These are phyloP conservation scores for Pangasius sanitwongsei DNA, from an alignment of 2,797 vertebrate species.

Conservation along the genomic window DNA sequence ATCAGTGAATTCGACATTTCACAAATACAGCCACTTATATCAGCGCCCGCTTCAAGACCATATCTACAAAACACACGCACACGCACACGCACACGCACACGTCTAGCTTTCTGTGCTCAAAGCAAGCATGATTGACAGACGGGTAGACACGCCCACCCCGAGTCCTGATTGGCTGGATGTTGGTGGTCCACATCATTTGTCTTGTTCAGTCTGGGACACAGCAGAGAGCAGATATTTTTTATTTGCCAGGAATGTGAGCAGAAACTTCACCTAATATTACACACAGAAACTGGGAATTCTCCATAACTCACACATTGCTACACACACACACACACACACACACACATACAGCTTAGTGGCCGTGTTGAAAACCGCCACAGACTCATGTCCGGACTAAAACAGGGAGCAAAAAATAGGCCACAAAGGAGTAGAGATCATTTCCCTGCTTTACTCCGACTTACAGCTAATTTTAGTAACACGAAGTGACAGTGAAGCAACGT, in stretches of 20 bases:
- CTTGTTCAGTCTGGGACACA: background rate
- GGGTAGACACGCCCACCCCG: background rate
- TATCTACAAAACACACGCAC: background rate
- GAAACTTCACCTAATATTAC: background rate
- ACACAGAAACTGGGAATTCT: background rate
- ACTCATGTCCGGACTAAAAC: slow-evolving; percentile 32
- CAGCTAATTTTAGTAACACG: slow-evolving; percentile 35
- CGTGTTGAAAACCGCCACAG: slow-evolving; percentile 36
- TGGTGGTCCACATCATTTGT: background rate
- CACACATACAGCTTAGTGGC: background rate
- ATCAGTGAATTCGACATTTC: background rate
- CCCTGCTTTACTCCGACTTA: slow-evolving; percentile 34
- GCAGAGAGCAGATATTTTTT: background rate
- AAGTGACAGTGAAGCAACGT: background rate
- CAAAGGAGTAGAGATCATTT: slow-evolving; percentile 31
- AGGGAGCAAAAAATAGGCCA: slow-evolving; percentile 42
- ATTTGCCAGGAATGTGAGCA: background rate
- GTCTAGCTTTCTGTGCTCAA: background rate
- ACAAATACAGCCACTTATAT: background rate
- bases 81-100: background rate
- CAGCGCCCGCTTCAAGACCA: background rate
- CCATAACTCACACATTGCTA: background rate
- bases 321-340: background rate
- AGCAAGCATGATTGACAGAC: background rate
- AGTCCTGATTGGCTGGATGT: background rate